Evolutionary conservation across 2,797 vertebrate genomes (phyloP), one percentile per base, ranked within the genome.

Genomic region (Allobates femoralis): DNA sequence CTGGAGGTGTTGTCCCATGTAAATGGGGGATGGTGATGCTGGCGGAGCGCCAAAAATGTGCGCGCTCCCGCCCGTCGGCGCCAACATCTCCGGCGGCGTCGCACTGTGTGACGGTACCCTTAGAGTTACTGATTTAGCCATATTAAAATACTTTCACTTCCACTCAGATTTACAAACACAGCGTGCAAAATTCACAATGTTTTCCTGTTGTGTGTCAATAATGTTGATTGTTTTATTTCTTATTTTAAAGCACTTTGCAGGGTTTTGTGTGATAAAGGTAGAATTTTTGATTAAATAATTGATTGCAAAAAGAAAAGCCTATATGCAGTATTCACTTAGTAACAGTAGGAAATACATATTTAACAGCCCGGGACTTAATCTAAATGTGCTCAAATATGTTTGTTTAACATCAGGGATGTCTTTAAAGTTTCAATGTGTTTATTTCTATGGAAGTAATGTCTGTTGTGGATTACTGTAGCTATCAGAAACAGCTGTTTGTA

Each of bases 261-360:
- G 19, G 55, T 18, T 75, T n/a, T 77, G 76, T 46, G n/a, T 28
- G 32, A 14, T 60, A 46, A 84, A 51, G 71, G 56, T 84, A 10
- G 26, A 18, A 66, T 76, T 77, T 67, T 84, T 67, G 41, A 77
- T 66, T 84, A 46, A 53, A 84, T 84, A 84, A 84, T 84, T 77
- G 21, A 84, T 84, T 84, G 46, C 58, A 12, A 46, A 7, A 58
- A 75, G 30, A 76, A 37, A 76, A 78, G 56, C 50, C 46, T 58
- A 77, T 53, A 78, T 77, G 74, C 46, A 66, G 64, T 37, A 84
- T 84, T 34, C 83, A 84, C 41, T 84, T 67, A 84, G 82, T 76
- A 84, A 76, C 82, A 84, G 82, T 84, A 76, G 82, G 82, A 76
- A 28, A 84, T 76, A 74, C 82, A 84, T 84, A 84, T 77, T 78